These are phyloP conservation scores for Nasalis larvatus DNA, from an alignment of 2,113 vertebrate species.

Conservation along the genomic window DNA sequence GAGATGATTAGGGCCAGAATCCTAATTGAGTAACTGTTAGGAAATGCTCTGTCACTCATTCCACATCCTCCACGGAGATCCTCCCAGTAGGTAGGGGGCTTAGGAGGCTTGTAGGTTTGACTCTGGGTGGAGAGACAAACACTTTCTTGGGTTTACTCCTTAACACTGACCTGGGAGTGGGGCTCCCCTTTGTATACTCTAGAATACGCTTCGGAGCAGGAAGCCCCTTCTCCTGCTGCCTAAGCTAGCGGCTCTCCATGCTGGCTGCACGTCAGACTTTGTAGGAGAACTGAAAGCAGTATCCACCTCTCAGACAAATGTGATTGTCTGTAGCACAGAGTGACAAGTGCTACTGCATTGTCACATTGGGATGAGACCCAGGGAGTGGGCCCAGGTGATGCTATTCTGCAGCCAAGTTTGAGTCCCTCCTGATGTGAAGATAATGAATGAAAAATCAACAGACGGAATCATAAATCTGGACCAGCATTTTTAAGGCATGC, in stretches of 20 bases:
- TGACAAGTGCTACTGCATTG: too few relatives aligned
- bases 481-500: background rate
- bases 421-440: background rate
- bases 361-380: background rate
- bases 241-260: background rate
- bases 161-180: background rate
- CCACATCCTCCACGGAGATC: background rate
- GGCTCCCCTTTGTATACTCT: background rate
- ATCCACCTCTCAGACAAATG: background rate
- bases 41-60: background rate
- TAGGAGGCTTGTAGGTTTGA: background rate
- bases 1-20: background rate
- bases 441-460: background rate
- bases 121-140: background rate
- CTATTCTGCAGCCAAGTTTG: background rate
- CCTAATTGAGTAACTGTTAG: background rate
- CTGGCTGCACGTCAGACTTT: background rate
- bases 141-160: background rate
- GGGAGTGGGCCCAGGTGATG: background rate
- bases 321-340: background rate
- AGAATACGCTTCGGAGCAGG: background rate
- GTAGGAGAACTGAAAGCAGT: background rate
- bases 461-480: background rate
- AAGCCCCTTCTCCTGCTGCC: background rate
- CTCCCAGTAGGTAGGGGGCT: background rate